These are phyloP conservation scores for Mongoloraphidia duomilia DNA, from an alignment of 2,888 invertebrate genomes.

Conservation along the genomic window DNA sequence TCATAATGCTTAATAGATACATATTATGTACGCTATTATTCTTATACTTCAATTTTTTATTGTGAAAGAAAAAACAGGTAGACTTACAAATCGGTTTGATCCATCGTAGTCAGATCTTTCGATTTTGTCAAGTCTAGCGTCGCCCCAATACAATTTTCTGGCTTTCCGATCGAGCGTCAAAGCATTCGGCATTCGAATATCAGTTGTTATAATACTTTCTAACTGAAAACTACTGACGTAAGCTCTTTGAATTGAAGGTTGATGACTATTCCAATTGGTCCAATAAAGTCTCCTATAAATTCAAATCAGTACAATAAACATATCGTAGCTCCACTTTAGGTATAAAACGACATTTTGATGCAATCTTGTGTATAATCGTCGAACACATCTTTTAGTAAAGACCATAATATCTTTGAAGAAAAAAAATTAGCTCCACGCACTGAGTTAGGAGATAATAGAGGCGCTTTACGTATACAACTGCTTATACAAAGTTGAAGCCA, in stretches of 20 bases:
- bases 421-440: too few species aligned
- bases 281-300: constrained; percentile 54
- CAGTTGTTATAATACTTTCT: constrained; percentile 57
- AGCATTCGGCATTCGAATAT: constrained; percentile 78
- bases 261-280: constrained; percentile 80
- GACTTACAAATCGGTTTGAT: constrained; percentile 45
- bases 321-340: too few species aligned
- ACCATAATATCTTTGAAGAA: constrained; percentile 1
- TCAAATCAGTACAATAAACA: not conserved
- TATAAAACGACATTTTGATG: too few species aligned
- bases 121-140: constrained; percentile 72
- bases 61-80: not conserved
- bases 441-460: too few species aligned
- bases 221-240: constrained; percentile 47
- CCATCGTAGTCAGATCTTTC: constrained; percentile 73
- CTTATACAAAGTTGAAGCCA: too few species aligned
- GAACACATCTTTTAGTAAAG: too few species aligned
- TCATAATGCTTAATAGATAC: not conserved
- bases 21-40: not conserved
- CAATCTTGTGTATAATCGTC: too few species aligned
- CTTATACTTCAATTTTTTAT: too few species aligned
- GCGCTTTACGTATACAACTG: too few species aligned
- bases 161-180: constrained; percentile 61
- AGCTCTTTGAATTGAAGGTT: constrained; percentile 69
- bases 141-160: constrained; percentile 71